Percentiles rank a stretch among this genome's conserved stretches.
phyloP scores from a whole-genome alignment of 2,797 vertebrate genomes.

The Antennarius maculatus region DNA sequence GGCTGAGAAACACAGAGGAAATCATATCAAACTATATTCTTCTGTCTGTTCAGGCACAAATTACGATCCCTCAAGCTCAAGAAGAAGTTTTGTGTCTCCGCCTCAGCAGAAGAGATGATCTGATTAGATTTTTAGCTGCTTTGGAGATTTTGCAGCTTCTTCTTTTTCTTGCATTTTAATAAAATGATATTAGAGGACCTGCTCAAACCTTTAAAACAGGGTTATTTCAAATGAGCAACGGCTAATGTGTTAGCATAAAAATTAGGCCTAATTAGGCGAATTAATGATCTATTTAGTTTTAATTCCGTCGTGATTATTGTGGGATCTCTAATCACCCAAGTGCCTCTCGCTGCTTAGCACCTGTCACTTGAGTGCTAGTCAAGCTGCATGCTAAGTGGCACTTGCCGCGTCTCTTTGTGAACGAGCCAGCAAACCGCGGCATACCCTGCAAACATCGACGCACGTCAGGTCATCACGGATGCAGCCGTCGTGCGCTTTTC shows the following conservation, averaged over 20 bases:
- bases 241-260: conserved; percentile 22
- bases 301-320: conserved; percentile 37
- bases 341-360: conserved; percentile 35
- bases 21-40: conserved; percentile 1
- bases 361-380: conserved; percentile 39
- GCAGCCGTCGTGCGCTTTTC: neutral
- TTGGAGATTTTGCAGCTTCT: conserved; percentile 29
- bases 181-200: conserved; percentile 23
- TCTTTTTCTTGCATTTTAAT: conserved; percentile 46
- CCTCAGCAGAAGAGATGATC: conserved; percentile 44
- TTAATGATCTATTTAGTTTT: conserved; percentile 55
- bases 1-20: conserved; percentile 1
- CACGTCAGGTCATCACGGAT: conserved; percentile 7
- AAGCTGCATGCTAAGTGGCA: conserved; percentile 48
- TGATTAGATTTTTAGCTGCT: conserved; percentile 49
- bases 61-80: conserved; percentile 5
- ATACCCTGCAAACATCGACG: conserved; percentile 39
- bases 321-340: conserved; percentile 36
- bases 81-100: conserved; percentile 21
- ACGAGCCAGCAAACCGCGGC: conserved; percentile 39
- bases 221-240: conserved; percentile 29
- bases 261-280: conserved; percentile 39
- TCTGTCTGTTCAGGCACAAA: conserved; percentile 1
- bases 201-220: conserved; percentile 11
- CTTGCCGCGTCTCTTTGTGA: conserved; percentile 36